A percentile compares a stretch with the other conserved stretches of the same genome.
Conservation (phyloP, 2,797 vertebrate species). For the Brotula barbata region DNA sequence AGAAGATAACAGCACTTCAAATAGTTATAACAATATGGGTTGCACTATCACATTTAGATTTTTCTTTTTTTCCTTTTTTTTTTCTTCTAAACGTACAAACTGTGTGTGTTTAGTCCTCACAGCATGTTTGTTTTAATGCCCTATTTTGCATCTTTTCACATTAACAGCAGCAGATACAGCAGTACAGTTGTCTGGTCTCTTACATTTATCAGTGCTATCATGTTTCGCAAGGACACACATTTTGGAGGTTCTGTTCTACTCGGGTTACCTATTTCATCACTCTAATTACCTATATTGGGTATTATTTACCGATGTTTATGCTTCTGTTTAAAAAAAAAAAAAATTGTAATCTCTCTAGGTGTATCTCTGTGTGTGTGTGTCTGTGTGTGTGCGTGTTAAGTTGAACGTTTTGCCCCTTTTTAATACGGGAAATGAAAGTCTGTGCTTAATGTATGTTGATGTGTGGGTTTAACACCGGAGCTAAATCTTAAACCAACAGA, state of each 20-base stretch:
- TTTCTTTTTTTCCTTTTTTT: too few relatives aligned
- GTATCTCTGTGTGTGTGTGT: neutral
- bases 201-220: neutral
- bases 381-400: slow-evolving; percentile 6
- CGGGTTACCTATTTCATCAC: too few relatives aligned
- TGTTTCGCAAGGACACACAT: too few relatives aligned
- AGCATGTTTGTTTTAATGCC: slow-evolving; percentile 38
- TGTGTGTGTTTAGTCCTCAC: neutral
- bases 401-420: neutral
- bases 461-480: slow-evolving; percentile 29
- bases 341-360: too few relatives aligned
- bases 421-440: slow-evolving; percentile 10
- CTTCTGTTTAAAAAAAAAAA: slow-evolving; percentile 6
- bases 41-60: too few relatives aligned
- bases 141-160: slow-evolving; percentile 20
- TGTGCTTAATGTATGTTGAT: slow-evolving; percentile 20
- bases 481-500: slow-evolving; percentile 4
- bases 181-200: too few relatives aligned
- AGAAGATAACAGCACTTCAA: too few relatives aligned
- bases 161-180: neutral
- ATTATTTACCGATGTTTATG: neutral
- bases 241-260: too few relatives aligned
- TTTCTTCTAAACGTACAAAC: too few relatives aligned
- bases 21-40: too few relatives aligned
- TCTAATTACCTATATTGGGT: too few relatives aligned